Percentiles rank a stretch among this genome's conserved stretches.
phyloP scores from a whole-genome alignment of 2,888 invertebrate species.

The Halictus quadricinctus region DNA sequence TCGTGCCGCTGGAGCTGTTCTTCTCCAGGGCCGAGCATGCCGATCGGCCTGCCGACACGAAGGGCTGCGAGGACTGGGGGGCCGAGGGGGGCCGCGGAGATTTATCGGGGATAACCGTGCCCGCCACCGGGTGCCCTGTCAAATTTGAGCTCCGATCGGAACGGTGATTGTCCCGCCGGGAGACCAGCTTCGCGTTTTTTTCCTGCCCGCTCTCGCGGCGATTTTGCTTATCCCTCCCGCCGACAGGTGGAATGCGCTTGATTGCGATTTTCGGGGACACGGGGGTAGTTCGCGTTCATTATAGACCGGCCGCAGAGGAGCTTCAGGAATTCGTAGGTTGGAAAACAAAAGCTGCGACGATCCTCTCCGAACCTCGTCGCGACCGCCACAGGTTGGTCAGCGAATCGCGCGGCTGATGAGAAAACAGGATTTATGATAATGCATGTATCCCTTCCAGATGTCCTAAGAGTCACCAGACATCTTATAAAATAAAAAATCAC shows the following conservation, averaged over 20 bases:
- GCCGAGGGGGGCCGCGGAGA: slow-evolving; percentile 18
- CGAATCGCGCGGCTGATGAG: slow-evolving; percentile 12
- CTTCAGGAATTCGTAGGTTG: neutral
- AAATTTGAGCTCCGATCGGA: slow-evolving; percentile 35
- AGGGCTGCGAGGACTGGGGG: neutral
- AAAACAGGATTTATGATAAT: slow-evolving; percentile 48
- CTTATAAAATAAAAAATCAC: no score
- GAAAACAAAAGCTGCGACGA: neutral
- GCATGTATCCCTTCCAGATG: no score
- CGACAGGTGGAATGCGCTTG: slow-evolving; percentile 10
- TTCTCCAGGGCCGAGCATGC: slow-evolving; percentile 46
- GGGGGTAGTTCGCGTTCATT: slow-evolving; percentile 3
- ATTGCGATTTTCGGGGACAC: slow-evolving; percentile 9
- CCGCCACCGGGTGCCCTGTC: slow-evolving; percentile 37
- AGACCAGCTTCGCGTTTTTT: neutral
- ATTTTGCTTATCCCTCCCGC: neutral
- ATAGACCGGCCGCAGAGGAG: neutral
- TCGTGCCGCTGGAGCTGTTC: slow-evolving; percentile 49
- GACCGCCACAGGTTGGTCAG: neutral
- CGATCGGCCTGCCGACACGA: slow-evolving; percentile 45
- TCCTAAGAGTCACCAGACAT: no score
- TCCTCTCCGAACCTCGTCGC: neutral
- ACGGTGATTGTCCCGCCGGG: slow-evolving; percentile 40
- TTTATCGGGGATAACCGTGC: slow-evolving; percentile 44
- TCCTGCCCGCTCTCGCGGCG: neutral